Conservation (phyloP, 2,888 invertebrate species). For the Diarsia mendica region DNA sequence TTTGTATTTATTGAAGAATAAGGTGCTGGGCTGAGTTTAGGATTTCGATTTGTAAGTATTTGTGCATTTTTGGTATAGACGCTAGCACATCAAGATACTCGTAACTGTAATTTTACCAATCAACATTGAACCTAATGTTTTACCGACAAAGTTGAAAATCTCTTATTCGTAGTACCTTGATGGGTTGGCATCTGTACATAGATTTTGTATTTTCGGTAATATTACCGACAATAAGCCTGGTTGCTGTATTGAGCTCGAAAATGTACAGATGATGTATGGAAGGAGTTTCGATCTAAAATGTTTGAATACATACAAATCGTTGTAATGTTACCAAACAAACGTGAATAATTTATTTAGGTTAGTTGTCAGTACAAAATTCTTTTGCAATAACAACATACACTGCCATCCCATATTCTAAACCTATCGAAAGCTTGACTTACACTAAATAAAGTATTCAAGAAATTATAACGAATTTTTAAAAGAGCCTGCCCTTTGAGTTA, state of each 20-base stretch:
- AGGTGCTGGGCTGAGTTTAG: conserved; percentile 63
- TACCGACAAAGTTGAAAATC: too few species aligned
- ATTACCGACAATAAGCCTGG: not conserved
- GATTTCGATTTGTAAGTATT: conserved; percentile 47
- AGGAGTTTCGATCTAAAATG: conserved; percentile 10
- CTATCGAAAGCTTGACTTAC: not conserved
- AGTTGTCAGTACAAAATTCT: conserved; percentile 26
- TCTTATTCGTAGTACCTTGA: too few species aligned
- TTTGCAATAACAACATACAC: conserved; percentile 19
- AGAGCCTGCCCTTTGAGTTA: not conserved
- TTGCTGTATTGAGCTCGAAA: not conserved
- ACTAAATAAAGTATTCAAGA: too few species aligned
- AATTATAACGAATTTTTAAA: not conserved
- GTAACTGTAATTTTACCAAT: too few species aligned
- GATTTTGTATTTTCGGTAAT: not conserved
- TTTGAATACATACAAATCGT: conserved; percentile 35
- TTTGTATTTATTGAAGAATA: conserved; percentile 93
- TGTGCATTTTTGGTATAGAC: conserved; percentile 25
- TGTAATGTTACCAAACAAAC: conserved; percentile 26
- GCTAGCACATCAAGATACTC: too few species aligned
- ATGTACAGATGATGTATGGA: not conserved
- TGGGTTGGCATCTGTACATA: too few species aligned
- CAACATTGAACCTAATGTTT: too few species aligned
- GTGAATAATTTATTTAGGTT: conserved; percentile 26
- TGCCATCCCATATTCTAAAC: conserved; percentile 22